Evolutionary conservation across 2,888 invertebrate genomes (phyloP).

Genomic region (Heliconius cydno): DNA sequence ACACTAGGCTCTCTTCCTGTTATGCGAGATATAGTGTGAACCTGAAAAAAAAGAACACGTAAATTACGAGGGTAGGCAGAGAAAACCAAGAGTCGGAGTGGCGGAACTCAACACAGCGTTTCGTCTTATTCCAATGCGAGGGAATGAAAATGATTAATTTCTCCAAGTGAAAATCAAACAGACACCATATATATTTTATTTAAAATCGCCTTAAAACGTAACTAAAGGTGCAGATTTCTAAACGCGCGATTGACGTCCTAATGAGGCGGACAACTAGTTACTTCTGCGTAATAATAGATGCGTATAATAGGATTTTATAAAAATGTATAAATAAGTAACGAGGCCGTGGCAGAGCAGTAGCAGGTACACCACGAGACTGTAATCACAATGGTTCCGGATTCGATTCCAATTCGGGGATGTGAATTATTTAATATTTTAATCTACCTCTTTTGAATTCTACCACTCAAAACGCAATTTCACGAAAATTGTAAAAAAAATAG

Average conservation of each 20-base stretch:
- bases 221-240: background rate
- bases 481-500: too few relatives aligned
- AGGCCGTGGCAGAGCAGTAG: too few relatives aligned
- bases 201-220: background rate
- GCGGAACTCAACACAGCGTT: background rate
- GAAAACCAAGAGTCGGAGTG: background rate
- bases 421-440: too few relatives aligned
- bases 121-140: background rate
- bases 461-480: too few relatives aligned
- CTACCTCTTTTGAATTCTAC: too few relatives aligned
- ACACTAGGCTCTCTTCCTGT: too few relatives aligned
- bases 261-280: conserved; percentile 7
- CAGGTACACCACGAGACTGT: too few relatives aligned
- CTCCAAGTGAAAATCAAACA: too few relatives aligned
- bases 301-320: conserved; percentile 16
- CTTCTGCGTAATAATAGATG: background rate
- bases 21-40: too few relatives aligned
- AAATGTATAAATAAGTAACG: background rate
- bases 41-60: background rate
- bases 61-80: background rate
- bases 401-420: too few relatives aligned
- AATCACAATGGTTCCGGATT: too few relatives aligned
- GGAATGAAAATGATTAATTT: background rate
- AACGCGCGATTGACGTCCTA: background rate
- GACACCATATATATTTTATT: too few relatives aligned